Evolutionary conservation across 2,797 vertebrate genomes (phyloP).

Genomic region (Cirrhinus molitorella): DNA sequence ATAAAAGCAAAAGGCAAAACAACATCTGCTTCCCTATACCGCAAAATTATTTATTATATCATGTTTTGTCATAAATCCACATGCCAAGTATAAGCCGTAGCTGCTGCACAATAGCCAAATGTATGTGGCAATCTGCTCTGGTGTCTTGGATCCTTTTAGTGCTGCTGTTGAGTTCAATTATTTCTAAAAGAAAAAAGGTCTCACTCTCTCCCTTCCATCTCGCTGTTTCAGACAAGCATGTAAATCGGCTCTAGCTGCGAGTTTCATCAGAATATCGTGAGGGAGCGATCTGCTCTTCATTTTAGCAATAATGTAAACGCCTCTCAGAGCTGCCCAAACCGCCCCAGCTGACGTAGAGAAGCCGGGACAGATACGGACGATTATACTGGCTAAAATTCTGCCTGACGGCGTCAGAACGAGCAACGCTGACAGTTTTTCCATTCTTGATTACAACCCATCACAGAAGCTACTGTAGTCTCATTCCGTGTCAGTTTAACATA

Average conservation of each 20-base stretch:
- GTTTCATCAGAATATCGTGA: conserved; percentile 46
- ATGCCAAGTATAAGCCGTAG: neutral
- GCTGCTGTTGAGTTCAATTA: conserved; percentile 16
- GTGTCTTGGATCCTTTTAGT: conserved; percentile 5
- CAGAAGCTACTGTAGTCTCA: conserved; percentile 20
- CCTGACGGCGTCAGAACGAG: conserved; percentile 25
- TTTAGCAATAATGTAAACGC: conserved; percentile 38
- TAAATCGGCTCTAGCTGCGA: conserved; percentile 22
- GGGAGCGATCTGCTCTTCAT: conserved; percentile 33
- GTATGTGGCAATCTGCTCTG: neutral
- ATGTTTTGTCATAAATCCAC: conserved; percentile 6
- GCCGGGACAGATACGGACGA: conserved; percentile 11
- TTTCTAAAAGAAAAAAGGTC: conserved; percentile 1
- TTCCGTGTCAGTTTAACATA: conserved; percentile 24
- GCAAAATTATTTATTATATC: conserved; percentile 4
- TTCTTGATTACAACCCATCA: conserved; percentile 35
- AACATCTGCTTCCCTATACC: neutral
- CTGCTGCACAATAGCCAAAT: conserved; percentile 7
- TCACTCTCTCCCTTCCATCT: conserved; percentile 17
- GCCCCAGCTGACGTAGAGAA: neutral
- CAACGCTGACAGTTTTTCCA: conserved; percentile 22
- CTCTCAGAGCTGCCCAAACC: conserved; percentile 13
- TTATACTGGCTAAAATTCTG: conserved; percentile 30
- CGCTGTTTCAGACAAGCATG: conserved; percentile 15
- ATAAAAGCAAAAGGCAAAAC: conserved; percentile 1